Percentiles rank a stretch among this genome's conserved stretches.
Conservation (phyloP, 1,140 invertebrate species). For the Trichonephila inaurata region DNA sequence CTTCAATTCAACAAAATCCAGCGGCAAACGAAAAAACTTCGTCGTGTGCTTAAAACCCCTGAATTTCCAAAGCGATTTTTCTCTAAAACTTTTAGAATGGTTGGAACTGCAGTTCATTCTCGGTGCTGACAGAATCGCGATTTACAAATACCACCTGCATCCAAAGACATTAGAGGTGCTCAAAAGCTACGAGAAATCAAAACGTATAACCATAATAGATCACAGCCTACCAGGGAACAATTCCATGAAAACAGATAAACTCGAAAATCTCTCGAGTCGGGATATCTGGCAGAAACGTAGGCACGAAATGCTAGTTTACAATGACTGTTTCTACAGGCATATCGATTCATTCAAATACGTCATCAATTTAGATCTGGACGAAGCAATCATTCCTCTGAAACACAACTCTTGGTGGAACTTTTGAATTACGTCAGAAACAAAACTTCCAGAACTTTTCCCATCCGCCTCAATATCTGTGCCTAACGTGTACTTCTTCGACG, state of each 20-base stretch:
- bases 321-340: slow-evolving; percentile 87
- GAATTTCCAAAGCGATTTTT: slow-evolving; percentile 85
- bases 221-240: not conserved
- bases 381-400: slow-evolving; percentile 85
- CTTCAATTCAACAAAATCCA: not conserved
- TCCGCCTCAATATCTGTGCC: slow-evolving; percentile 85
- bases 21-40: slow-evolving; percentile 80
- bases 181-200: slow-evolving; percentile 82
- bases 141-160: slow-evolving; percentile 85
- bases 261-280: not conserved
- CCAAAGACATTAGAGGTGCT: slow-evolving; percentile 83
- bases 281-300: slow-evolving; percentile 86
- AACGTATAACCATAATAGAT: slow-evolving; percentile 82
- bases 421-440: slow-evolving; percentile 80
- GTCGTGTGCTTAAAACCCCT: slow-evolving; percentile 88
- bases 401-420: slow-evolving; percentile 84
- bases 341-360: slow-evolving; percentile 85
- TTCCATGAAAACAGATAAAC: not conserved
- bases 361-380: slow-evolving; percentile 87
- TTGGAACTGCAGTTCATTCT: slow-evolving; percentile 86
- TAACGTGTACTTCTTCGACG: slow-evolving; percentile 86
- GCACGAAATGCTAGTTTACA: slow-evolving; percentile 87
- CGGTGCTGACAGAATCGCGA: slow-evolving; percentile 85
- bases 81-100: slow-evolving; percentile 85
- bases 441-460: slow-evolving; percentile 80